A percentile compares a stretch with the other conserved stretches of the same genome.
These are phyloP conservation scores for Rhizomys pruinosus DNA, from an alignment of 2,113 vertebrate genomes.

Conservation along the genomic window DNA sequence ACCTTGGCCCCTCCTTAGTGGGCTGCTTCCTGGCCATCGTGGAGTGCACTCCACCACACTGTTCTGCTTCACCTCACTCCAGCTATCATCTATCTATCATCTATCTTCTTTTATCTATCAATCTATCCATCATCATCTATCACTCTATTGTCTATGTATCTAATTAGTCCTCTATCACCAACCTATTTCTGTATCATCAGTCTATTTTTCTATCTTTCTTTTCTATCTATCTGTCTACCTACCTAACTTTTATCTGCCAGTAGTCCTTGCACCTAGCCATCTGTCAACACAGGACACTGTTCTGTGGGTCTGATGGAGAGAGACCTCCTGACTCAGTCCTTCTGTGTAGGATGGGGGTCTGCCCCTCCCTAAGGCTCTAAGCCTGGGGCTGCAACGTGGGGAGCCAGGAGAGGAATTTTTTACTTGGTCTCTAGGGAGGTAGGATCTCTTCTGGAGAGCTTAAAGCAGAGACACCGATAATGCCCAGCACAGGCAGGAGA, in stretches of 20 bases:
- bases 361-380: fast-evolving
- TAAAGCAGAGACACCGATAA: too few species aligned
- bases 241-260: not conserved
- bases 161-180: not conserved
- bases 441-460: too few species aligned
- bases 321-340: too few species aligned
- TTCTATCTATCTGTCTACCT: not conserved
- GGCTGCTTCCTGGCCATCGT: not conserved
- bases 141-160: not conserved
- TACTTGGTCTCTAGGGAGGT: too few species aligned
- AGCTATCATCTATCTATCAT: not conserved
- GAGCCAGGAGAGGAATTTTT: too few species aligned
- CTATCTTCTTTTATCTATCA: not conserved
- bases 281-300: not conserved
- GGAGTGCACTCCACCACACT: not conserved
- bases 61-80: not conserved
- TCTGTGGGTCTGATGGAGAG: too few species aligned
- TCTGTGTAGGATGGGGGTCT: fast-evolving
- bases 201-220: too few species aligned
- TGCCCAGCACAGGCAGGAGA: too few species aligned
- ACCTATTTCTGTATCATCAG: not conserved
- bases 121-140: not conserved
- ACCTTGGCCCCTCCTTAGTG: not conserved
- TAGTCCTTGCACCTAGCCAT: not conserved
- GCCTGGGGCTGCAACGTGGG: not conserved